phyloP scores from a whole-genome alignment of 1,140 invertebrate species.

The Yoshiicerus persimilis region DNA sequence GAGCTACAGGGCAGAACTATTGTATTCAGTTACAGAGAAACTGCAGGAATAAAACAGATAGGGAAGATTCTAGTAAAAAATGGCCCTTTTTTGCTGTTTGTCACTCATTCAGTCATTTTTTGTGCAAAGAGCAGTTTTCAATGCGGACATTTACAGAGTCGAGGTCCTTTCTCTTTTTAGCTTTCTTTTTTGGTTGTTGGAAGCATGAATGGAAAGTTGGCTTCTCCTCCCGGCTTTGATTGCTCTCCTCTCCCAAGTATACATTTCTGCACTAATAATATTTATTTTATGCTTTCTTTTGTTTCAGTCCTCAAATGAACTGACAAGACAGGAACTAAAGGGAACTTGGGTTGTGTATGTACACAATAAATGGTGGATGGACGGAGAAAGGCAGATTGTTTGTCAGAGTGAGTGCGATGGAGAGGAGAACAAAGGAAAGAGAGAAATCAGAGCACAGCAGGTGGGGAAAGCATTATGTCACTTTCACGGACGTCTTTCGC shows the following conservation, averaged over 20 bases:
- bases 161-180: too few species aligned
- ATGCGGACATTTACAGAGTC: neutral
- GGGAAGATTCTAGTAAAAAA: neutral
- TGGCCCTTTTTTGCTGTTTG: neutral
- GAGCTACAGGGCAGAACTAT: too few species aligned
- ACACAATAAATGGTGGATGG: neutral
- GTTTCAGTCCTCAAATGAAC: neutral
- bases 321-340: neutral
- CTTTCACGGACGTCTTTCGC: neutral
- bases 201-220: too few species aligned
- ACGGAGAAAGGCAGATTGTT: too few species aligned
- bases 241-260: neutral
- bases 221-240: too few species aligned
- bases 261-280: neutral
- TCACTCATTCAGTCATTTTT: neutral
- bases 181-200: too few species aligned
- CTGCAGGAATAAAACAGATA: neutral
- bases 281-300: neutral
- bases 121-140: too few species aligned
- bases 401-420: neutral
- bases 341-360: neutral
- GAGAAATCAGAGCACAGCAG: neutral
- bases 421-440: neutral
- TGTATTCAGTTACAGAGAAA: too few species aligned
- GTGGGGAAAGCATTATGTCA: neutral